Evolutionary conservation across 2,888 invertebrate genomes (phyloP).

Genomic region (Drosophila paramelanica): DNA sequence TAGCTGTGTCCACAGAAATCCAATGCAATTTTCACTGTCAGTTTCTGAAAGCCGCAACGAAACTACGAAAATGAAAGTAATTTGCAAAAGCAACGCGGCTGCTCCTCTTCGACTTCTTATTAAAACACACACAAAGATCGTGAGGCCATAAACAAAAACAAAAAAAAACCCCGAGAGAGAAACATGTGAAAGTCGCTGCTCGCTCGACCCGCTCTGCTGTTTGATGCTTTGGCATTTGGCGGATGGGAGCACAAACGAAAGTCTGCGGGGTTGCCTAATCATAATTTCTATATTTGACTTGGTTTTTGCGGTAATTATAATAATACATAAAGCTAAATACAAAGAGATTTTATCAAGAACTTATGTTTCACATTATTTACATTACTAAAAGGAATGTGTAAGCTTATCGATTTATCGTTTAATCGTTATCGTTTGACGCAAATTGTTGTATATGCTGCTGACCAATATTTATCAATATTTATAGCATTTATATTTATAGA

Average conservation of each 20-base stretch:
- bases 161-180: conserved; percentile 11
- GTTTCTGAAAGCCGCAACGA: conserved; percentile 51
- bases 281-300: conserved; percentile 25
- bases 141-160: conserved; percentile 49
- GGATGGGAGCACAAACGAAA: conserved; percentile 47
- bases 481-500: too few relatives aligned
- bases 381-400: too few relatives aligned
- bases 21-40: conserved; percentile 70
- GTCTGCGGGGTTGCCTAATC: conserved; percentile 47
- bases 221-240: conserved; percentile 25
- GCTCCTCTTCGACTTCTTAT: conserved; percentile 41
- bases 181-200: conserved; percentile 56
- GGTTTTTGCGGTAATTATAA: neutral
- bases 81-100: conserved; percentile 53
- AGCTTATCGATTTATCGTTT: too few relatives aligned
- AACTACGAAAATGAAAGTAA: conserved; percentile 59
- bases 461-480: too few relatives aligned
- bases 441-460: too few relatives aligned
- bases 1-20: conserved; percentile 36
- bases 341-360: neutral
- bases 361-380: neutral
- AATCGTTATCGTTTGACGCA: too few relatives aligned
- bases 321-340: neutral
- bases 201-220: conserved; percentile 20
- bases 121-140: conserved; percentile 59